A percentile compares a stretch with the other conserved stretches of the same genome.
Conservation (phyloP, 1,140 invertebrate genomes). For the Portunus trituberculatus region DNA sequence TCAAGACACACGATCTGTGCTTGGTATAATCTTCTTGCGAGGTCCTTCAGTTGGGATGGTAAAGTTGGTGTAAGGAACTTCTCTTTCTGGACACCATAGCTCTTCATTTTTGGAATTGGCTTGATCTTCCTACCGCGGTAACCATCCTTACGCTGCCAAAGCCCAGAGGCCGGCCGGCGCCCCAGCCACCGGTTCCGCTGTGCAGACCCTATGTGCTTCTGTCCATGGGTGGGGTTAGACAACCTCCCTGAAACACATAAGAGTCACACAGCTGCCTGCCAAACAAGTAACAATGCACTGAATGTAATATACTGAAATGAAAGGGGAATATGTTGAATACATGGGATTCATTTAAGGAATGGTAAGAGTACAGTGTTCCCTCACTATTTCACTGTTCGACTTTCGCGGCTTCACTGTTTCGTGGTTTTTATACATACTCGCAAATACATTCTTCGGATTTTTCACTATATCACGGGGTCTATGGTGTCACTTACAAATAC, state of each 20-base stretch:
- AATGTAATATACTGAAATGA: no score
- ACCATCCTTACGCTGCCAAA: constrained; percentile 95
- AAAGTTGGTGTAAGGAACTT: constrained; percentile 37
- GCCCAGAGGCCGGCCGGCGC: constrained; percentile 93
- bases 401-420: no score
- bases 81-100: constrained; percentile 20
- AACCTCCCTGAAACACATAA: constrained; percentile 62
- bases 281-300: neutral
- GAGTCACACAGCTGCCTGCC: neutral
- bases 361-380: no score
- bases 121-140: constrained; percentile 93
- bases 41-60: constrained; percentile 41
- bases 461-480: no score
- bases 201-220: constrained; percentile 88
- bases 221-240: constrained; percentile 49
- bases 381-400: no score
- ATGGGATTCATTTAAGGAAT: no score
- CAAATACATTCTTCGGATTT: no score
- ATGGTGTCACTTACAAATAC: no score
- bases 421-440: no score
- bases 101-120: constrained; percentile 83
- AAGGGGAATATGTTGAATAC: no score
- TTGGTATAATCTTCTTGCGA: constrained; percentile 40
- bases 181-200: constrained; percentile 91
- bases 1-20: constrained; percentile 56